Base-by-base conservation (phyloP, 1,140 invertebrate species). In the Calephelis virginiensis region DNA sequence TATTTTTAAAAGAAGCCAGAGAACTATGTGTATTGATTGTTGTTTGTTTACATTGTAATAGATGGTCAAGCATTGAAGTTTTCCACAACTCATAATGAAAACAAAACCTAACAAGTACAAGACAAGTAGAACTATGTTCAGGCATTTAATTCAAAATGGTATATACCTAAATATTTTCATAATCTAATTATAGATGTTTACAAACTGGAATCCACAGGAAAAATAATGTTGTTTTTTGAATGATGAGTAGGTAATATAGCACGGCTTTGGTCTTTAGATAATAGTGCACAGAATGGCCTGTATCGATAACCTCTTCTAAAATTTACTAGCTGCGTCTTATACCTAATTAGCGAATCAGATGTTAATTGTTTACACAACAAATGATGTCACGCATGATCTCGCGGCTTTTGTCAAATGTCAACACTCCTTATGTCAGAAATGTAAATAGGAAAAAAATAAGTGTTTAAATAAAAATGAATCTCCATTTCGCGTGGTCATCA, bases 351-450 rank as follows among this genome's bases (percentile, higher is more conserved):
- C 17, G 49, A 53, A 28, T 53, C 14, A 53, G 14, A 53, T 28
- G 17, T 17, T 53, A 43, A 43, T 43, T 53, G 49, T 53, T 53
- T 53, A 53, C 49, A 53, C 14, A 53, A 53, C 49, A 53, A 28
- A 28, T 83, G 81, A 17, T 64, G 67, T 8, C 67, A 69, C 28
- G 68, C 63, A 67, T 63, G 60, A 8, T 53, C 40, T 28, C 28
- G 28, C 28, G 28, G 28, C 5, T 28, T 2, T 28, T 3, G 3
- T n/a, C n/a, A 2, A 28, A 28, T 28, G 28, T 28, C 28, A 28
- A 28, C 28, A 28, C 28, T 28, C 2, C 2, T 28, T 2, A 28
- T 28, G 28, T 28, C 28, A 28, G 28, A 28, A 28, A 28, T 28
- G 28, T 28, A 28, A 3, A 28, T 28, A 28, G 5, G 5, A 28